phyloP scores from a whole-genome alignment of 2,797 vertebrate genomes.

The Prionace glauca region DNA sequence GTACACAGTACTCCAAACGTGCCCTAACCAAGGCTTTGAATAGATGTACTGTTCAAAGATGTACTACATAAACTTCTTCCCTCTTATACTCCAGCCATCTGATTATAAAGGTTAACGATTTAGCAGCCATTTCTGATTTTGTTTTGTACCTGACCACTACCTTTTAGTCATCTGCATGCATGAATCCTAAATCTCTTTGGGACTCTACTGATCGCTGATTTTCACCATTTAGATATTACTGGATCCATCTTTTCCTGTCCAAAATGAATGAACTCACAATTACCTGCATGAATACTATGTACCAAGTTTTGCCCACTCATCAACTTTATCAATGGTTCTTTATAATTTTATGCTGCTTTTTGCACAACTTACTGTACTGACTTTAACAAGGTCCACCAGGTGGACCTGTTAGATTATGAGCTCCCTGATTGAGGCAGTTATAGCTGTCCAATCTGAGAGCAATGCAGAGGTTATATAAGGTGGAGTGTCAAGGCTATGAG shows the following conservation, averaged over 20 bases:
- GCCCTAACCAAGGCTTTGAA: neutral
- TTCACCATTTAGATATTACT: neutral
- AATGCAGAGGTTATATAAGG: too few species aligned
- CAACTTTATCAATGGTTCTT: neutral
- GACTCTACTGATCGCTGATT: neutral
- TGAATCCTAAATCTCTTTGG: neutral
- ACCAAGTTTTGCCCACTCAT: neutral
- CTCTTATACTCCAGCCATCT: neutral
- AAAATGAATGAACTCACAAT: neutral
- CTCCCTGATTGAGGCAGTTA: too few species aligned
- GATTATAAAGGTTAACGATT: neutral
- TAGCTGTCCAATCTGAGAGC: too few species aligned
- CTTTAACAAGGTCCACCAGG: too few species aligned
- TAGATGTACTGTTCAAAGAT: too few species aligned
- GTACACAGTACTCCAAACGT: neutral
- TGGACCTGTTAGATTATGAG: too few species aligned
- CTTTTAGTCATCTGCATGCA: neutral
- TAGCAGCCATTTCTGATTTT: neutral
- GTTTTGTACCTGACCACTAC: neutral
- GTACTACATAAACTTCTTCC: neutral
- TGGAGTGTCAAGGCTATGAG: too few species aligned
- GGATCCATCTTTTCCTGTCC: neutral
- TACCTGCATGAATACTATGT: neutral
- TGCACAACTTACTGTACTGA: neutral
- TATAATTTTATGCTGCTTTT: neutral